Evolutionary conservation across 2,113 vertebrate species (phyloP).

Genomic region (Lagenorhynchus albirostris): DNA sequence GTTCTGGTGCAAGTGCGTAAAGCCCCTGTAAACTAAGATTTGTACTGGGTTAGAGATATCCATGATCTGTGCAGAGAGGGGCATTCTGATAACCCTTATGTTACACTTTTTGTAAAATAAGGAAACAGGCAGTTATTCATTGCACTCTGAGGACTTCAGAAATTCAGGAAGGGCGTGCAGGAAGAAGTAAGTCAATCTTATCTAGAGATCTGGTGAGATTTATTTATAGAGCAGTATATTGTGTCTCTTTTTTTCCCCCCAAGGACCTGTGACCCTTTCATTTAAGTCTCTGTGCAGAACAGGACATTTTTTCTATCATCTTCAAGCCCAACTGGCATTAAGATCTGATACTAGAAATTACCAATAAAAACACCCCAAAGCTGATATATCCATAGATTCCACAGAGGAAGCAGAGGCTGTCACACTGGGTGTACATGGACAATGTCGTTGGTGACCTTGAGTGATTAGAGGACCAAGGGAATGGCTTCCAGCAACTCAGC

Average conservation of each 20-base stretch:
- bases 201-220: not conserved
- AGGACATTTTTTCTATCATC: not conserved
- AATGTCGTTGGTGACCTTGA: not conserved
- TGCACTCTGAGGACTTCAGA: not conserved
- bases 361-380: not conserved
- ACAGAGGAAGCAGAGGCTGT: not conserved
- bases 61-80: not conserved
- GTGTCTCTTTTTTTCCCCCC: not conserved
- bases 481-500: not conserved
- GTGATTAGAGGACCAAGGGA: not conserved
- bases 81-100: not conserved
- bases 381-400: not conserved
- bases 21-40: not conserved
- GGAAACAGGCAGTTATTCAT: not conserved
- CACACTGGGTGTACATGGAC: not conserved
- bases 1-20: not conserved
- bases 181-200: not conserved
- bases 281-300: constrained; percentile 11
- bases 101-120: not conserved
- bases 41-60: not conserved
- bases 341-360: not conserved
- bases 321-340: not conserved
- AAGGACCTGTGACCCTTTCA: not conserved
- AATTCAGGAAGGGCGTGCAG: not conserved
- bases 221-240: not conserved